Conservation (phyloP, 2,888 invertebrate species). For the Monochamus alternatus region DNA sequence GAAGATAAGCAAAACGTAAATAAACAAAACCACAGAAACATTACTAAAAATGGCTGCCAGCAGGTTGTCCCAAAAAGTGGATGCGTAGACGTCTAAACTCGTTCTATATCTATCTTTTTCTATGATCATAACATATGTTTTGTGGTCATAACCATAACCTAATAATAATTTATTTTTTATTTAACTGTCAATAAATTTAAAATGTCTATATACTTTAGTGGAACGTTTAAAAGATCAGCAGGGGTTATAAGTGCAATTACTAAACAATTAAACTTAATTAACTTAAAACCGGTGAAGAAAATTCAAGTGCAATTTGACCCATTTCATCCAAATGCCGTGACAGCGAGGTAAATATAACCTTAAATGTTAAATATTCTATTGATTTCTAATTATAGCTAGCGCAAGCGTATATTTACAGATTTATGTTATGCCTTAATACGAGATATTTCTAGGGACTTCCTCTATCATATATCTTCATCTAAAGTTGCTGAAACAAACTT, state of each 20-base stretch:
- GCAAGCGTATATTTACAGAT: conserved; percentile 54
- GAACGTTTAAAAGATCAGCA: conserved; percentile 77
- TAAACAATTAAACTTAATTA: conserved; percentile 81
- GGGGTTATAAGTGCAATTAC: conserved; percentile 83
- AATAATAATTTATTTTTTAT: background rate
- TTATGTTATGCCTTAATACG: conserved; percentile 36
- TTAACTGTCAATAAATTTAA: too few relatives aligned
- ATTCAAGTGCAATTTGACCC: conserved; percentile 89
- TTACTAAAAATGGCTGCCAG: too few relatives aligned
- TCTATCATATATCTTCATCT: conserved; percentile 79
- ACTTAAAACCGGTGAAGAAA: conserved; percentile 85
- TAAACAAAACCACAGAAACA: too few relatives aligned
- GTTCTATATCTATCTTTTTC: too few relatives aligned
- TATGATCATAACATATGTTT: too few relatives aligned
- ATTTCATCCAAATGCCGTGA: conserved; percentile 81
- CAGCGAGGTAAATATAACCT: conserved; percentile 71
- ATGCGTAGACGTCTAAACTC: too few relatives aligned
- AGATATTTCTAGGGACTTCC: conserved; percentile 78
- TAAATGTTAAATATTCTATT: conserved; percentile 48
- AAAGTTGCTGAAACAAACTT: conserved; percentile 83
- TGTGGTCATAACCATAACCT: too few relatives aligned
- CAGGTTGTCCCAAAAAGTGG: too few relatives aligned
- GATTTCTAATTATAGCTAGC: conserved; percentile 64
- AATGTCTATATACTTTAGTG: conserved; percentile 85
- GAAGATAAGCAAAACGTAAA: too few relatives aligned